Evolutionary conservation across 2,888 invertebrate species (phyloP), one percentile per base, ranked within the genome.

Genomic region (Heliconius cydno): DNA sequence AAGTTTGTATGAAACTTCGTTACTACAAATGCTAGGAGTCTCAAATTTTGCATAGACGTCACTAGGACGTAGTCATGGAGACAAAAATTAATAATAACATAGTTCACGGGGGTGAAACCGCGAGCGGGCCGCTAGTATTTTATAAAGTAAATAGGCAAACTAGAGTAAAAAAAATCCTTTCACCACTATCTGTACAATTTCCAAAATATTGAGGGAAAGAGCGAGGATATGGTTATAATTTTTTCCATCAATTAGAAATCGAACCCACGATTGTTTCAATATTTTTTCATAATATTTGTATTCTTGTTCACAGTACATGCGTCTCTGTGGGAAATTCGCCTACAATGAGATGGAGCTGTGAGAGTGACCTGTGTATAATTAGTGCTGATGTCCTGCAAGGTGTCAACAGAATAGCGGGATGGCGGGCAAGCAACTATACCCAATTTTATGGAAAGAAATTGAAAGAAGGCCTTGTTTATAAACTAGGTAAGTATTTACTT

Each of bases 391-490:
- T 98, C 38, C 93, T 98, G 13, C 88, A 96, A 1, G 95, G 96
- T 2, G 96, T 99, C 25, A 97, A 98, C 88, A 90, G 95, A 77
- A 88, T 81, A 66, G 87, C 95, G 83, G 97, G 97, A 82, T 99
- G 99, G 99, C 94, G 94, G 13, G 98, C 98, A 0, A 92, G 95
- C 63, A 98, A 98, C 91, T 98, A 99, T 90, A 95, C 97, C 0
- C 95, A 97, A 88, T 98, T 99, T 92, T 97, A 97, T 96, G 98
- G 98, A 3, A 96, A 96, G 88, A 98, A 97, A 75, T 96, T 98
- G 25, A 95, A 96, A 7, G 98, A 99, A 34, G 99, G 98, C 1
- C 94, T 98, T 75, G 93, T 95, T 68, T 96, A 97, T 84, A 96
- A 97, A 83, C 95, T 98, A 80, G 98, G 98, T 28, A 28, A 28